Conservation (phyloP, 2,113 vertebrate genomes). For the Tamias sibiricus region DNA sequence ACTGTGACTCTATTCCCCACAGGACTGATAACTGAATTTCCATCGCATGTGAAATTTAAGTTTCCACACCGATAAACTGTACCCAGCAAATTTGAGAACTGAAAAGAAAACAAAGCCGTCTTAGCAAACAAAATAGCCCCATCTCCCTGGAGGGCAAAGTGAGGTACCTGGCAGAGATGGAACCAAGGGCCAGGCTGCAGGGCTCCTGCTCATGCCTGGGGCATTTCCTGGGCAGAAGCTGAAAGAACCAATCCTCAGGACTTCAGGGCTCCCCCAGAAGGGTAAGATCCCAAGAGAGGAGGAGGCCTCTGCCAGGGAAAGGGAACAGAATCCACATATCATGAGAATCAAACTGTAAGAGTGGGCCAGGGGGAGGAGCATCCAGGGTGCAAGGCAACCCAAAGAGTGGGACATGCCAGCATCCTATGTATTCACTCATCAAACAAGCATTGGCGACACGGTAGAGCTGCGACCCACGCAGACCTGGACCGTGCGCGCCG, state of each 20-base stretch:
- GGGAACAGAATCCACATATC: fast-evolving
- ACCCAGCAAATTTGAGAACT: constrained; percentile 97
- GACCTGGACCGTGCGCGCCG: fast-evolving
- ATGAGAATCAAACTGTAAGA: not conserved
- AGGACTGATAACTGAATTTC: constrained; percentile 94
- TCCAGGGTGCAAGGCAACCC: too few relatives aligned
- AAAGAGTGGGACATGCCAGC: not conserved
- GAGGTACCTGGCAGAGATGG: not conserved
- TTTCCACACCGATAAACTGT: constrained; percentile 96
- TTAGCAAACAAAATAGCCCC: not conserved
- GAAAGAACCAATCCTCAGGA: not conserved
- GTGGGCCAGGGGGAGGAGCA: fast-evolving
- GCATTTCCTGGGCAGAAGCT: not conserved
- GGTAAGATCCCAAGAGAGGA: not conserved
- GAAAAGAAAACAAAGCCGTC: not conserved
- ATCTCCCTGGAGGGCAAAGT: not conserved
- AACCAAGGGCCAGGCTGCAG: fast-evolving
- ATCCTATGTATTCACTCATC: fast-evolving
- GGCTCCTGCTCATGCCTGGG: too few relatives aligned
- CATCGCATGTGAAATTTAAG: constrained; percentile 93
- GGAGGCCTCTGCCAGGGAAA: not conserved
- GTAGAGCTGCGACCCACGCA: fast-evolving
- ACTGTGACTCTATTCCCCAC: constrained; percentile 95
- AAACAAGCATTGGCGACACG: not conserved
- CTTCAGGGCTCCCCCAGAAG: too few relatives aligned